A percentile compares a stretch with the other conserved stretches of the same genome.
These are phyloP conservation scores for Merops nubicus DNA, from an alignment of 2,113 vertebrate species.

Conservation along the genomic window DNA sequence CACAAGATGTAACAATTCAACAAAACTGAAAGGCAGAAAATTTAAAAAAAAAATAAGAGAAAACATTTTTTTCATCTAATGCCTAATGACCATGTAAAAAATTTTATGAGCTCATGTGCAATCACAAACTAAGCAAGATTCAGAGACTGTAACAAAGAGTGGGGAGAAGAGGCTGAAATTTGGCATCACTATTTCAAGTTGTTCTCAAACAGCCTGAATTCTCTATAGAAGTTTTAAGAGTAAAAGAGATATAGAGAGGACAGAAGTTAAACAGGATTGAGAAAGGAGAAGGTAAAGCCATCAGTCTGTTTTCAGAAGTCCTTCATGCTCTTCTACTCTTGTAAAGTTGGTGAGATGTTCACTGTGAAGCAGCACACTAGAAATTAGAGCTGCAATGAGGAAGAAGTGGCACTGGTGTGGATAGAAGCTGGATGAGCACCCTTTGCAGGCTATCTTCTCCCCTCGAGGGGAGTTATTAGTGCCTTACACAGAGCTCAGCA, in stretches of 20 bases:
- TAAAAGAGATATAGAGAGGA: neutral
- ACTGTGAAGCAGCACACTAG: neutral
- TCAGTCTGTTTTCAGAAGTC: neutral
- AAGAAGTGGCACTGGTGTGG: neutral
- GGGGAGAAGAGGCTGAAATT: neutral
- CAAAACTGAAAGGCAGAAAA: neutral
- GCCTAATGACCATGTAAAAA: neutral
- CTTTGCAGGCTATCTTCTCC: neutral
- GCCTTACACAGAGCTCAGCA: neutral
- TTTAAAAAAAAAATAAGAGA: no score
- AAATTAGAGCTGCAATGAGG: neutral
- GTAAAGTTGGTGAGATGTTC: neutral
- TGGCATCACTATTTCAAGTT: neutral
- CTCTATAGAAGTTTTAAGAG: neutral
- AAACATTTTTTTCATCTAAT: neutral
- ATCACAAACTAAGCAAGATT: neutral
- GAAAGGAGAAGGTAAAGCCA: neutral
- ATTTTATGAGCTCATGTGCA: neutral
- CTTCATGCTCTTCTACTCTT: neutral
- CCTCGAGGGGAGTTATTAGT: neutral
- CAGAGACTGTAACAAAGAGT: no score
- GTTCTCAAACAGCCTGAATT: neutral
- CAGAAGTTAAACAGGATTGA: neutral
- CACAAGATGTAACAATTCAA: neutral
- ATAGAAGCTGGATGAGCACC: fast-evolving